Evolutionary conservation across 2,113 vertebrate genomes (phyloP).

Genomic region (Crotalus tigris): DNA sequence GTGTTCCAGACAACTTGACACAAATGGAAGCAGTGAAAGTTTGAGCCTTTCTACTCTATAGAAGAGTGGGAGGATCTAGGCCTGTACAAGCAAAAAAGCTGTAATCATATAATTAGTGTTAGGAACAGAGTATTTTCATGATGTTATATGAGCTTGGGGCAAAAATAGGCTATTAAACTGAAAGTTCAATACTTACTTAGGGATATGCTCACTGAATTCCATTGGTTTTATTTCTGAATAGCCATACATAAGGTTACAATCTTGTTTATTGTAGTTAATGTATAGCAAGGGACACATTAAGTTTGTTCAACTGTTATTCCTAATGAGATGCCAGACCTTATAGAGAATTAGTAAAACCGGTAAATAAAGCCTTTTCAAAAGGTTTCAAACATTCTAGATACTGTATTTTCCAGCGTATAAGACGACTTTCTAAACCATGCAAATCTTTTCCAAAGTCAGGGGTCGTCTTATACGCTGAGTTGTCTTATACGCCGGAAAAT

Average conservation of each 20-base stretch:
- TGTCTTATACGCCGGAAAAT: no score
- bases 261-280: background rate
- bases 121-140: background rate
- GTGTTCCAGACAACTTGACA: background rate
- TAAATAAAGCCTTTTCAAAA: background rate
- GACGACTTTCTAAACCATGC: no score
- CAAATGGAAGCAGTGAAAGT: background rate
- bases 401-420: no score
- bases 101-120: background rate
- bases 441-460: no score
- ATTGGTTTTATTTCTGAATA: background rate
- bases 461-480: no score
- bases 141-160: background rate
- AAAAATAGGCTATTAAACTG: background rate
- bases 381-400: background rate
- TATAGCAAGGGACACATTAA: background rate
- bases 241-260: background rate
- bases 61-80: background rate
- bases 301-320: background rate
- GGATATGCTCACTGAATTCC: background rate
- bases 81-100: background rate
- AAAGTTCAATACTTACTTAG: background rate
- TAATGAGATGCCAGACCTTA: background rate
- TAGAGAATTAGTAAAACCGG: background rate
- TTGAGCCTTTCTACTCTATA: background rate